phyloP scores from a whole-genome alignment of 2,888 invertebrate species.

The Apomyelois bistriatella region DNA sequence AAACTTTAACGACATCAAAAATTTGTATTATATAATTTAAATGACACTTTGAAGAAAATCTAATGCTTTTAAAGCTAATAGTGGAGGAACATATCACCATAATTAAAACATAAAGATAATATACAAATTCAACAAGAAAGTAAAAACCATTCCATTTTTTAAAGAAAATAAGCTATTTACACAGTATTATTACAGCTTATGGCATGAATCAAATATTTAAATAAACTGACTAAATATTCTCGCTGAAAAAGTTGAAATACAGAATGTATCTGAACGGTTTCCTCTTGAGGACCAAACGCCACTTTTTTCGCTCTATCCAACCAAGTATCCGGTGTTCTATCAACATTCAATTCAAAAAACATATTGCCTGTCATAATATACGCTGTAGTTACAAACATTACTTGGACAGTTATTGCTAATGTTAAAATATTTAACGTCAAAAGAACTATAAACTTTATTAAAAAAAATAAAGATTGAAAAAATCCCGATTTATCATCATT shows the following conservation, averaged over 20 bases:
- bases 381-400: slow-evolving; percentile 38
- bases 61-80: no score
- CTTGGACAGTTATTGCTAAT: slow-evolving; percentile 36
- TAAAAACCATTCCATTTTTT: not conserved
- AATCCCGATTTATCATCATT: slow-evolving; percentile 15
- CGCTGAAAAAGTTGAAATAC: slow-evolving; percentile 43
- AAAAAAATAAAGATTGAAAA: slow-evolving; percentile 29
- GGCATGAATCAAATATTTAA: slow-evolving; percentile 37
- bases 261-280: slow-evolving; percentile 44
- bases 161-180: not conserved
- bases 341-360: slow-evolving; percentile 44
- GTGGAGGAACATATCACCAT: no score
- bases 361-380: slow-evolving; percentile 46
- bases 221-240: slow-evolving; percentile 42
- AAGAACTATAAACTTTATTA: slow-evolving; percentile 42
- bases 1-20: no score
- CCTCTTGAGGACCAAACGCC: slow-evolving; percentile 43
- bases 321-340: slow-evolving; percentile 39
- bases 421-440: slow-evolving; percentile 41
- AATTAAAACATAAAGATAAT: no score
- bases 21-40: no score
- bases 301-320: slow-evolving; percentile 38
- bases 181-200: slow-evolving; percentile 18
- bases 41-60: no score
- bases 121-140: not conserved